Evolutionary conservation across 2,797 vertebrate genomes (phyloP), one percentile per base, ranked within the genome.

Genomic region (Gymnothorax reevesii): DNA sequence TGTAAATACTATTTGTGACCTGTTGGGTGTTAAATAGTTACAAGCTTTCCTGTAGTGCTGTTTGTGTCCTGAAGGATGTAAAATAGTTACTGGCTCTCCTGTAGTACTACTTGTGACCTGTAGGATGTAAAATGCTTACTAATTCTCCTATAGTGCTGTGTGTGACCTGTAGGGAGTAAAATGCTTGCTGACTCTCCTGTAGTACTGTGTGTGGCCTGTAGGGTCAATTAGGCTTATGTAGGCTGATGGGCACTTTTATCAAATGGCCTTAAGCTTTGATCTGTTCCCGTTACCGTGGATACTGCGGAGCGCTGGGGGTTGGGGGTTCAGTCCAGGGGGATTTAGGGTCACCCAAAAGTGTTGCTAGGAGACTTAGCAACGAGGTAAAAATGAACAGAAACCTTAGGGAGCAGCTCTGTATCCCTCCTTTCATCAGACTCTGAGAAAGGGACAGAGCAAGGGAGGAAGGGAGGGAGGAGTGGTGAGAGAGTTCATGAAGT

Each of bases 321-420:
- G 69, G 17, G 73, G 20, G 71, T 25, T 42, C 9, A 7, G 20
- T n/a, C 49, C 22, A 9, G 75, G 49, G 73, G 73, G 73, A 77
- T 33, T 77, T 49, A 22, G 73, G 73, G 73, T 77, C 73, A 77
- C 42, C 25, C 42, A 77, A 52, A 77, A 52, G 73, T 52, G 73
- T 77, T 77, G 73, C 73, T 77, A 77, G 73, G 73, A 52, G 20
- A 77, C 73, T 6, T 3, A 33, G 69, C 8, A 25, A 52, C 15
- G 73, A 33, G 73, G 73, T 77, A 77, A 52, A 49, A 77, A 77
- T 77, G 73, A 77, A 20, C 73, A 42, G 69, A 84, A 17, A 42
- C 73, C 42, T 52, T 15, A 77, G 49, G 33, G 42, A 17, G 42
- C 42, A 7, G 42, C 4, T 17, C 4, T 52, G 73, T 42, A 7